Percentiles rank a stretch among this genome's conserved stretches.
phyloP scores from a whole-genome alignment of 2,113 vertebrate species.

The Stomatorhinus ivindoensis region DNA sequence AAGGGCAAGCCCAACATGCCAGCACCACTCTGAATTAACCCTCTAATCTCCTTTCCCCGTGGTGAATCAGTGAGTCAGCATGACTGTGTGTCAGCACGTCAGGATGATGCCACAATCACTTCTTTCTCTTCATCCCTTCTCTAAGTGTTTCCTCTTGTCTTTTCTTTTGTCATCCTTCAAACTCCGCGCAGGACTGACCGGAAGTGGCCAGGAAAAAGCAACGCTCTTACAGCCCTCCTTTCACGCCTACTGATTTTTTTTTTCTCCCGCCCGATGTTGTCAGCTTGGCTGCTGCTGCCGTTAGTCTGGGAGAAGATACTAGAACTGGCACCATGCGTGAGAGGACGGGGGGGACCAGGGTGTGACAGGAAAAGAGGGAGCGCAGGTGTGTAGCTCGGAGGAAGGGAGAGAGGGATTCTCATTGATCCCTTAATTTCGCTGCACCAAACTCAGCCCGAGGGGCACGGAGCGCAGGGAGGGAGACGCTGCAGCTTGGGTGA shows the following conservation, averaged over 20 bases:
- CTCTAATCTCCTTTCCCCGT: constrained; percentile 24
- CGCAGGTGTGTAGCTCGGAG: constrained; percentile 60
- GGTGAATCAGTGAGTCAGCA: constrained; percentile 24
- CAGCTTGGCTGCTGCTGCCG: neutral
- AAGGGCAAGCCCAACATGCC: neutral
- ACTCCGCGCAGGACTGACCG: neutral
- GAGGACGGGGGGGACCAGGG: constrained; percentile 12
- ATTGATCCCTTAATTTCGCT: constrained; percentile 60
- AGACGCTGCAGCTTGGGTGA: constrained; percentile 10
- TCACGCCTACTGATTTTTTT: neutral
- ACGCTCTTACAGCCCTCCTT: neutral
- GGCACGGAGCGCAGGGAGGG: neutral
- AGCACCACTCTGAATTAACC: constrained; percentile 28
- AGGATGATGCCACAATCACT: constrained; percentile 16
- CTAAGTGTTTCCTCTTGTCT: neutral
- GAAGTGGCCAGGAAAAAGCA: neutral
- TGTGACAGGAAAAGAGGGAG: constrained; percentile 18
- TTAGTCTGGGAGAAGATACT: neutral
- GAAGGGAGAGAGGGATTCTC: constrained; percentile 50
- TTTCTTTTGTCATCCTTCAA: neutral
- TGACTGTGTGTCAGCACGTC: constrained; percentile 37
- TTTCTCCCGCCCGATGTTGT: neutral
- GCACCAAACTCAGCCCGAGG: constrained; percentile 40
- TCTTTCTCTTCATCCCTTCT: neutral
- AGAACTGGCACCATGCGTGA: constrained; percentile 13